Evolutionary conservation across 2,888 invertebrate species (phyloP).

Genomic region (Euspilapteryx auroguttella): DNA sequence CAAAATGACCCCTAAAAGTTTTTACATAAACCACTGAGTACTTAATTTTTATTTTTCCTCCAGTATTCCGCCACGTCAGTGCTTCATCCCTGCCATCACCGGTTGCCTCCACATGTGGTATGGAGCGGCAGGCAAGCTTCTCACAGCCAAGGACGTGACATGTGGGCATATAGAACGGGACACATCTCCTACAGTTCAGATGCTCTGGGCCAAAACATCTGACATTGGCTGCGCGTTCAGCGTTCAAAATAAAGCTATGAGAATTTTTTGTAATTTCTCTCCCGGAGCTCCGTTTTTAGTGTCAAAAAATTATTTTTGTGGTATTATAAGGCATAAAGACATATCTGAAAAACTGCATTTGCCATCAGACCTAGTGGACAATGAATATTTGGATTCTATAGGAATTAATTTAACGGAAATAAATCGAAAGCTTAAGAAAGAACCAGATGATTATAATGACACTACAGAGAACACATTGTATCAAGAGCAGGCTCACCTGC

Average conservation of each 20-base stretch:
- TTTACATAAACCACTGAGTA: too few species aligned
- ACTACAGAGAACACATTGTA: too few species aligned
- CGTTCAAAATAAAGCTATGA: slow-evolving; percentile 17
- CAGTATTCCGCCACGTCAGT: slow-evolving; percentile 36
- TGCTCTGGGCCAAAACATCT: slow-evolving; percentile 37
- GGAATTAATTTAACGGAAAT: slow-evolving; percentile 14
- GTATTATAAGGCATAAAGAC: slow-evolving; percentile 21
- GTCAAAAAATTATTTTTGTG: slow-evolving; percentile 28
- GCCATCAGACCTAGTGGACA: slow-evolving; percentile 12
- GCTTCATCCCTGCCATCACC: slow-evolving; percentile 28
- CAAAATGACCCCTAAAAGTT: too few species aligned
- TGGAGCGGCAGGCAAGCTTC: slow-evolving; percentile 21
- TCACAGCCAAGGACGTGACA: slow-evolving; percentile 23
- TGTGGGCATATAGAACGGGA: slow-evolving; percentile 28
- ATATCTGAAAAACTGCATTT: slow-evolving; percentile 4
- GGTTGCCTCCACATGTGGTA: slow-evolving; percentile 45
- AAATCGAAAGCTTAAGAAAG: not conserved
- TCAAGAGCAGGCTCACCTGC: not conserved
- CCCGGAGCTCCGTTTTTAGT: slow-evolving; percentile 38
- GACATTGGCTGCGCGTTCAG: slow-evolving; percentile 46
- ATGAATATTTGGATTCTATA: slow-evolving; percentile 14
- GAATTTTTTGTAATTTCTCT: slow-evolving; percentile 40
- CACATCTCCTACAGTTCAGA: slow-evolving; percentile 31
- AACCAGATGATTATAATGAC: not conserved
- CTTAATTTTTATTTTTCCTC: too few species aligned